Evolutionary conservation across 2,888 invertebrate species (phyloP), one percentile per base, ranked within the genome.

Genomic region (Gibbula magus): DNA sequence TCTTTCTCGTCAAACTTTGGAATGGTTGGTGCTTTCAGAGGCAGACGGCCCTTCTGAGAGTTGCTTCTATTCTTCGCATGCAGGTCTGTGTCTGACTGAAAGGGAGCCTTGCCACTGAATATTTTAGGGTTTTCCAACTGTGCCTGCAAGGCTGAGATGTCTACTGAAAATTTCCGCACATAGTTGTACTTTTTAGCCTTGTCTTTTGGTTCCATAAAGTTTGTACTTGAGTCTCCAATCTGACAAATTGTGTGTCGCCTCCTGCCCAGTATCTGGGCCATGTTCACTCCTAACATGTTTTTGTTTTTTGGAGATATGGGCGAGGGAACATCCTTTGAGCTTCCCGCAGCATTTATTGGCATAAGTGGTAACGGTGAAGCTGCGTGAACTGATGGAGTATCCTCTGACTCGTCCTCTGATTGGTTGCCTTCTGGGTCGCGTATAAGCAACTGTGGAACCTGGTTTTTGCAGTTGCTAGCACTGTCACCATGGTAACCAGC

Each of bases 81-180:
- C 22, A 88, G 82, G 76, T 88, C 87, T 52, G 86, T 86, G 81
- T 88, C 86, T 13, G 88, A 88, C 78, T 86, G 86, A 79, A 88
- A 89, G 39, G 89, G 89, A 79, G 81, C 83, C 22, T 67, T 81
- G 18, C 86, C 88, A 35, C 85, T 86, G 81, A 89, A 89, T 18
- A 87, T 83, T 83, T 91, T 91, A 1, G 92, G 92, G 84, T 92
- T 92, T 82, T 92, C 91, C 70, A 92, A 84, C 81, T 92, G 92
- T 35, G 91, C 89, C 83, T 91, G 91, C 52, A 92, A 84, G 4
- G 92, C 92, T 66, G 88, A 86, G 77, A 92, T 90, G 82, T 92
- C 92, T 5, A 92, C 92, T 32, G 92, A 92, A 86, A 92, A 92
- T 83, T 92, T 92, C 35, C 92, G 85, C 1, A 92, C 90, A 86